Conservation (phyloP, 2,888 invertebrate species). For the Agriopis leucophaearia region DNA sequence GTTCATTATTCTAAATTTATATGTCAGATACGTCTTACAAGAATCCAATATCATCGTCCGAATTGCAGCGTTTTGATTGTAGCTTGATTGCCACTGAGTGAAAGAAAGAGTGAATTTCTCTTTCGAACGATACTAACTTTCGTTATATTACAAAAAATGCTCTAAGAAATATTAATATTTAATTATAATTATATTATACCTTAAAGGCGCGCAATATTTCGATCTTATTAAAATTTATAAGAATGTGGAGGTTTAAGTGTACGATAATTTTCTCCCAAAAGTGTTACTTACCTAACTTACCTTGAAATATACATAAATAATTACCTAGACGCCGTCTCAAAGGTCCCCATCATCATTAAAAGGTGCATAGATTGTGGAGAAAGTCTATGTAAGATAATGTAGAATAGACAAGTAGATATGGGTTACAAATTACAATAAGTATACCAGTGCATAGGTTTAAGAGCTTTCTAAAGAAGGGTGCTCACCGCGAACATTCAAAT, state of each 20-base stretch:
- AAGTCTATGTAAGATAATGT: too few species aligned
- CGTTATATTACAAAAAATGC: not conserved
- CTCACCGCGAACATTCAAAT: too few species aligned
- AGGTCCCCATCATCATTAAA: not conserved
- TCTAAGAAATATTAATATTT: not conserved
- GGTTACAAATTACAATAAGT: too few species aligned
- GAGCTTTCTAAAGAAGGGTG: too few species aligned
- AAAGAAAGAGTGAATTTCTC: conserved; percentile 1
- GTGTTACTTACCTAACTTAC: not conserved
- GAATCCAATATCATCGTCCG: too few species aligned
- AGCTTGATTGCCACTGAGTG: not conserved
- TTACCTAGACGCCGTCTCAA: too few species aligned
- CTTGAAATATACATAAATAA: too few species aligned
- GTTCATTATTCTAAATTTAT: too few species aligned
- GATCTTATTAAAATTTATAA: not conserved
- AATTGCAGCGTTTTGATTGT: not conserved
- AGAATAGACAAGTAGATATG: too few species aligned
- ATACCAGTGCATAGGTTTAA: too few species aligned
- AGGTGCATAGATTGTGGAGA: not conserved
- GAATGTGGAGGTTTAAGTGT: not conserved
- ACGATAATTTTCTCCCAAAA: not conserved
- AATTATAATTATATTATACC: not conserved
- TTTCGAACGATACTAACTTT: not conserved
- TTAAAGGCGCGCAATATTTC: not conserved
- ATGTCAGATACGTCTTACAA: too few species aligned